Evolutionary conservation across 2,113 vertebrate species (phyloP).

Genomic region (Nothocercus nigrocapillus): DNA sequence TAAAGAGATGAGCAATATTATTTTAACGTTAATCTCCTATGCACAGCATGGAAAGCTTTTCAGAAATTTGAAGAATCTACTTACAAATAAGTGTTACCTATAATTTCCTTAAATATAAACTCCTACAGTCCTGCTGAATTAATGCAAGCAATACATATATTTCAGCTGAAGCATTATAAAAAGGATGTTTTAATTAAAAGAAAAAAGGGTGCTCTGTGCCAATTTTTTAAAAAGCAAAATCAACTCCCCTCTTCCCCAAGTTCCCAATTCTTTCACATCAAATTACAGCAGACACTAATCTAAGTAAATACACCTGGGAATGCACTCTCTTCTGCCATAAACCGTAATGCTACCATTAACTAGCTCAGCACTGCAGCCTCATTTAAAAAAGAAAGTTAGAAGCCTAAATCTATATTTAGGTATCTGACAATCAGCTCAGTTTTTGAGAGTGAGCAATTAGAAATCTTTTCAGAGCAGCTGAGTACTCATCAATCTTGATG

Average conservation of each 20-base stretch:
- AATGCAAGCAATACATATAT: background rate
- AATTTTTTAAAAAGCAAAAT: slow-evolving; percentile 3
- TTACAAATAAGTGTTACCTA: background rate
- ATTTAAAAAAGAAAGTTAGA: background rate
- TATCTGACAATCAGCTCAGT: slow-evolving; percentile 29
- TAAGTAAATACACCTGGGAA: slow-evolving; percentile 26
- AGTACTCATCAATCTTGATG: slow-evolving; percentile 23
- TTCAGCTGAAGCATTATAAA: background rate
- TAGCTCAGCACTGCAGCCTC: background rate
- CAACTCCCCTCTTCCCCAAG: background rate
- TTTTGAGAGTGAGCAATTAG: slow-evolving; percentile 56
- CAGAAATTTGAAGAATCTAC: background rate
- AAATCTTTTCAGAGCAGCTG: slow-evolving; percentile 18
- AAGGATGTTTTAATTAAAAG: slow-evolving; percentile 4
- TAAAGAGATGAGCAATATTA: background rate
- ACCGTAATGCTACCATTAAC: slow-evolving; percentile 48
- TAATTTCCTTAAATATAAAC: background rate
- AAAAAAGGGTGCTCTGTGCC: background rate
- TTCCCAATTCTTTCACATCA: slow-evolving; percentile 47
- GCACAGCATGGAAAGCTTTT: background rate
- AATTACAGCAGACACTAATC: slow-evolving; percentile 51
- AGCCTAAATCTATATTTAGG: slow-evolving; percentile 51
- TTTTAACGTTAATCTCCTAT: background rate
- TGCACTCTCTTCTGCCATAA: slow-evolving; percentile 5
- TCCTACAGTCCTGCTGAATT: background rate